A percentile compares a stretch with the other conserved stretches of the same genome.
Evolutionary conservation across 1,140 invertebrate species (phyloP).

Genomic region (Atta cephalotes): DNA sequence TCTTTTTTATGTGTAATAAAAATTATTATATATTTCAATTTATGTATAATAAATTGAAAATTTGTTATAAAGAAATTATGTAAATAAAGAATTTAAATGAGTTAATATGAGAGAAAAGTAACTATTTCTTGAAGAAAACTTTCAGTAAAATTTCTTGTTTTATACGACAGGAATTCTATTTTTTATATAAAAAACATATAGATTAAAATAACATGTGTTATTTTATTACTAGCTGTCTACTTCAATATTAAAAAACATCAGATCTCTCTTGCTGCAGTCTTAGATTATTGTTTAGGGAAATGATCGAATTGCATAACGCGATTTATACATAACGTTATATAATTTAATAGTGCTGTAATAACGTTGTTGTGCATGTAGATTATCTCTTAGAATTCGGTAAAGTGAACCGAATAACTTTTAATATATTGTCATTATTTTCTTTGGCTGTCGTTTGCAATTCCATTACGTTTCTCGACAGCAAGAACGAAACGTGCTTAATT

Average conservation of each 20-base stretch:
- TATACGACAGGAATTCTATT: neutral
- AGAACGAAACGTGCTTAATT: constrained; percentile 55
- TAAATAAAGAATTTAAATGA: neutral
- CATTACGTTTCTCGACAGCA: constrained; percentile 40
- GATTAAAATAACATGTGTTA: neutral
- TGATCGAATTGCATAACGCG: neutral
- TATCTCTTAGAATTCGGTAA: neutral
- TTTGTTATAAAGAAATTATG: neutral
- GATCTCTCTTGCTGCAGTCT: neutral
- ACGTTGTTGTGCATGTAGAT: neutral
- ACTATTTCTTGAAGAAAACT: neutral
- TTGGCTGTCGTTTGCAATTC: constrained; percentile 19
- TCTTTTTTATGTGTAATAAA: neutral
- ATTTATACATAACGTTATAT: constrained; percentile 14
- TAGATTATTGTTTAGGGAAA: neutral
- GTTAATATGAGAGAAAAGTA: neutral
- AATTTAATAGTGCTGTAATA: neutral
- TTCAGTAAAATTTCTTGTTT: neutral
- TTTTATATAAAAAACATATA: neutral
- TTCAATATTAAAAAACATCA: neutral
- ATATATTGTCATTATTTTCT: constrained; percentile 9
- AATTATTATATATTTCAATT: too few relatives aligned
- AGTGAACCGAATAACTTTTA: constrained; percentile 12
- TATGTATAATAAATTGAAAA: neutral
- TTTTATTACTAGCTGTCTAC: neutral